Conservation (phyloP, 2,888 invertebrate genomes). For the Apamea crenata region DNA sequence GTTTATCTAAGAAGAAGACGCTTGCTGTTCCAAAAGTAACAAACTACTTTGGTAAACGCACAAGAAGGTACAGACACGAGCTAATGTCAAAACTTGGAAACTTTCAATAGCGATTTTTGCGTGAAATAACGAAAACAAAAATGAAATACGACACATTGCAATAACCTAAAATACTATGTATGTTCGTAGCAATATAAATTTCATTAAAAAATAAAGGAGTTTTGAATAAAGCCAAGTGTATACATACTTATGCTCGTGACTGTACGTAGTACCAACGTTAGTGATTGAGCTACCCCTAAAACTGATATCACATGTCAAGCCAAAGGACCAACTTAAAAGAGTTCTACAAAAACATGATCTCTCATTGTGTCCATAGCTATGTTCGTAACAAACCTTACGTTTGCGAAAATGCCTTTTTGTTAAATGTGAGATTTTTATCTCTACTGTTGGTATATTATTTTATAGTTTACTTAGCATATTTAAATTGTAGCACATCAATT, state of each 20-base stretch:
- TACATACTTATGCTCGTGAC: no score
- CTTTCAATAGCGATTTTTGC: no score
- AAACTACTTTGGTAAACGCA: not conserved
- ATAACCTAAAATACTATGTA: no score
- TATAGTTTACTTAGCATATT: not conserved
- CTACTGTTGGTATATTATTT: not conserved
- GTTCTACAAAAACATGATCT: not conserved
- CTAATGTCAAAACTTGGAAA: no score
- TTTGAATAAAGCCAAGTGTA: no score
- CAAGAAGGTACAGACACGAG: no score
- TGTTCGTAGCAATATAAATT: no score
- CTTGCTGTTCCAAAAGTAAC: no score
- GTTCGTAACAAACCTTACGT: not conserved
- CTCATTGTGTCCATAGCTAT: not conserved
- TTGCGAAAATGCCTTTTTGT: not conserved
- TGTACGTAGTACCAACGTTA: not conserved
- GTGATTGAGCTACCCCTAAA: not conserved
- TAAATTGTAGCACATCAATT: not conserved
- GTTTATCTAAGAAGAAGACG: not conserved
- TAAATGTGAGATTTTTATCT: not conserved
- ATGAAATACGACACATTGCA: no score
- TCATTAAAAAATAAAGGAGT: no score
- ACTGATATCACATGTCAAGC: not conserved
- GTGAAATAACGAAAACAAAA: no score
- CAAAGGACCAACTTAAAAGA: not conserved